phyloP scores from a whole-genome alignment of 2,888 invertebrate genomes.

The Pterostichus madidus region DNA sequence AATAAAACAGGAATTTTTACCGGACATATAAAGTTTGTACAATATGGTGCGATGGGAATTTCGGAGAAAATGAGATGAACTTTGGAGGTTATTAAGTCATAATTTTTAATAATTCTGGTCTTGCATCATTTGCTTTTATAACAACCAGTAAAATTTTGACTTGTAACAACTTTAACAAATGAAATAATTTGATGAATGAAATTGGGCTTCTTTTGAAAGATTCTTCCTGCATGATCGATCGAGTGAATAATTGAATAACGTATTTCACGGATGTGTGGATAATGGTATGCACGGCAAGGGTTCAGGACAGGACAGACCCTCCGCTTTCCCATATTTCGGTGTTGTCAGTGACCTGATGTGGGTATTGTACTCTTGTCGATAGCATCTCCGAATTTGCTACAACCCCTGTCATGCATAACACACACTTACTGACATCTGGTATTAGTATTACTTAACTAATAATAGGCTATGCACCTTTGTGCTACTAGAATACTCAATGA shows the following conservation, averaged over 20 bases:
- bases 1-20: background rate
- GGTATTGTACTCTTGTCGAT: constrained; percentile 66
- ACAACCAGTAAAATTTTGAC: constrained; percentile 3
- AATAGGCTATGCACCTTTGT: constrained; percentile 15
- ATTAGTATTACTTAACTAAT: constrained; percentile 29
- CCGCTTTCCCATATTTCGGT: constrained; percentile 39
- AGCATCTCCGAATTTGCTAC: constrained; percentile 48
- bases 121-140: background rate
- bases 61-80: background rate
- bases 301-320: constrained; percentile 4
- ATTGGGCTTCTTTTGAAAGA: background rate
- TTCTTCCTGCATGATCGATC: background rate
- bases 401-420: constrained; percentile 50
- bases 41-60: too few relatives aligned
- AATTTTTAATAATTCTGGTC: constrained; percentile 10
- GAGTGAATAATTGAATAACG: constrained; percentile 51
- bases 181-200: too few relatives aligned
- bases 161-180: background rate
- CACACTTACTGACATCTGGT: constrained; percentile 49
- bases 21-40: too few relatives aligned
- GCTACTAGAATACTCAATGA: constrained; percentile 8
- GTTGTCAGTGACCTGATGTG: constrained; percentile 59
- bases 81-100: background rate
- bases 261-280: constrained; percentile 44
- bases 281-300: constrained; percentile 29